phyloP scores from a whole-genome alignment of 2,888 invertebrate genomes.

The Luperina testacea region DNA sequence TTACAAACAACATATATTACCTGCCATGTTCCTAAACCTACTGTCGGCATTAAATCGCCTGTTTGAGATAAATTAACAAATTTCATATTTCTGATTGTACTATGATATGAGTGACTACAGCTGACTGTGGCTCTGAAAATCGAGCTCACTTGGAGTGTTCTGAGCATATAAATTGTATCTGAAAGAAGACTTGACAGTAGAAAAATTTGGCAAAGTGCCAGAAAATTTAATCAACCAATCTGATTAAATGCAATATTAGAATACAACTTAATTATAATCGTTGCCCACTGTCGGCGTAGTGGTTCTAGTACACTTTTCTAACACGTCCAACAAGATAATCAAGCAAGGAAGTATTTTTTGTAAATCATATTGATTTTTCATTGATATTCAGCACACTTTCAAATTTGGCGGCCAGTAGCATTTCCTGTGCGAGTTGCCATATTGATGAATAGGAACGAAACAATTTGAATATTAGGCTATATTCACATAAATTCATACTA shows the following conservation, averaged over 20 bases:
- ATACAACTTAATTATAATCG: background rate
- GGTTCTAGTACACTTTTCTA: background rate
- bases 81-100: constrained; percentile 83
- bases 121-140: constrained; percentile 64
- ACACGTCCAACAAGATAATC: background rate
- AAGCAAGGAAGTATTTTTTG: background rate
- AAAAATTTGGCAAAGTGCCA: constrained; percentile 81
- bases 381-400: constrained; percentile 39
- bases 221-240: constrained; percentile 47
- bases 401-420: constrained; percentile 62
- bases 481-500: background rate
- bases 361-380: constrained; percentile 44
- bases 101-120: constrained; percentile 65
- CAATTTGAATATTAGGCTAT: background rate
- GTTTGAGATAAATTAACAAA: constrained; percentile 85
- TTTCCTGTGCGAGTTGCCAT: constrained; percentile 23
- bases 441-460: background rate
- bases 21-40: constrained; percentile 94
- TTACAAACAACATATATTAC: constrained; percentile 74
- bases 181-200: constrained; percentile 72
- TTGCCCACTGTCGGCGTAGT: background rate
- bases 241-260: background rate
- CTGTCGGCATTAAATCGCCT: constrained; percentile 91
- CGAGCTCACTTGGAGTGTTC: constrained; percentile 66
- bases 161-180: constrained; percentile 72